These are phyloP conservation scores for Catocala nupta DNA, from an alignment of 2,888 invertebrate species.

Conservation along the genomic window DNA sequence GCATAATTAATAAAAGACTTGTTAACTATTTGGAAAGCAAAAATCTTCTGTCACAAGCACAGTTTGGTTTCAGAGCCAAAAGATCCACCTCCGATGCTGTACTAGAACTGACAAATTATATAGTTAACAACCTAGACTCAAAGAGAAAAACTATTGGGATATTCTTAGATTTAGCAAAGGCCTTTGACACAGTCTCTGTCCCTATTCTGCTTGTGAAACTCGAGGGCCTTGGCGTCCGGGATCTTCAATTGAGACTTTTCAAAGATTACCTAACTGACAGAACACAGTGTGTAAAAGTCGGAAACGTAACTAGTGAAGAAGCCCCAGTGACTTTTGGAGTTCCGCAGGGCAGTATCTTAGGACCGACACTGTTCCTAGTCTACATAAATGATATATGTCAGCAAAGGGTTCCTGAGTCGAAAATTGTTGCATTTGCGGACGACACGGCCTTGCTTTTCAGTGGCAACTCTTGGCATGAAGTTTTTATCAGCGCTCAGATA, in stretches of 20 bases:
- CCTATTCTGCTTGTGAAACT: background rate
- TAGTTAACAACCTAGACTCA: background rate
- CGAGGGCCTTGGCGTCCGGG: background rate
- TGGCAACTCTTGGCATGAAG: background rate
- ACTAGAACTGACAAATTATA: slow-evolving; percentile 3
- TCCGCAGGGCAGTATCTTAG: background rate
- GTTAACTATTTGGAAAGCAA: slow-evolving; percentile 5
- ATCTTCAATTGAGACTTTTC: background rate
- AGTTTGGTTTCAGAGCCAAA: slow-evolving; percentile 6
- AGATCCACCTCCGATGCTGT: slow-evolving; percentile 10
- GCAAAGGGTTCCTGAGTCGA: background rate
- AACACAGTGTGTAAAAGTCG: background rate
- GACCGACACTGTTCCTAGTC: background rate
- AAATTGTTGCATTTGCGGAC: background rate
- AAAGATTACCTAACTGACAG: background rate
- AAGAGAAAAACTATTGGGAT: too few relatives aligned
- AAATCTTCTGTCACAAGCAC: background rate
- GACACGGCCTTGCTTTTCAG: too few relatives aligned
- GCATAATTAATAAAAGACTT: slow-evolving; percentile 1
- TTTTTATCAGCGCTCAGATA: background rate
- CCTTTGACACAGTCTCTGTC: background rate
- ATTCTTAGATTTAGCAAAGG: too few relatives aligned
- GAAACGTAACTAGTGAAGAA: background rate
- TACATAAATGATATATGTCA: background rate
- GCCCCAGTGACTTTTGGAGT: background rate